Percentiles rank a stretch among this genome's conserved stretches.
phyloP scores from a whole-genome alignment of 1,140 invertebrate species.

The Brachystomella parvula region DNA sequence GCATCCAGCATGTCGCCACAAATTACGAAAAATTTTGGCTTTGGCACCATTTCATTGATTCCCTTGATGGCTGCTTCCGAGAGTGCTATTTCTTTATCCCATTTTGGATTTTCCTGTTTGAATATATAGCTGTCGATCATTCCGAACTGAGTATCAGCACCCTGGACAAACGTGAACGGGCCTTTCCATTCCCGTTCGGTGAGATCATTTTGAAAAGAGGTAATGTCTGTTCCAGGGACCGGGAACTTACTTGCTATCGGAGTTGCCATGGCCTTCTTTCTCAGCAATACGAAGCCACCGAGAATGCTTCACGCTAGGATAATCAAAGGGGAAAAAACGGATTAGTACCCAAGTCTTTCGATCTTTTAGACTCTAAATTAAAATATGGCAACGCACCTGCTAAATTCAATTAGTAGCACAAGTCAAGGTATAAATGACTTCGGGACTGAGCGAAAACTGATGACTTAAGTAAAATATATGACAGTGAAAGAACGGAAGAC shows the following conservation, averaged over 20 bases:
- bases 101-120: slow-evolving; percentile 42
- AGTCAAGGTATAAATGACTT: no score
- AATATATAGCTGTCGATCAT: slow-evolving; percentile 45
- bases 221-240: not conserved
- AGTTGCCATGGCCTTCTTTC: not conserved
- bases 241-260: not conserved
- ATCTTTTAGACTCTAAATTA: no score
- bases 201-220: not conserved
- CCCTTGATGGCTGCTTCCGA: slow-evolving; percentile 42
- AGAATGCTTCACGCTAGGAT: no score
- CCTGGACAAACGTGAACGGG: slow-evolving; percentile 48
- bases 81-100: slow-evolving; percentile 49
- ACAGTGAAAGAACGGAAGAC: no score
- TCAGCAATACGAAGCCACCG: not conserved
- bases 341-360: no score
- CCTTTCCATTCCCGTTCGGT: slow-evolving; percentile 37
- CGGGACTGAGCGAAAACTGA: no score
- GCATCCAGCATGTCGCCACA: slow-evolving; percentile 53
- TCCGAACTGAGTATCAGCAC: slow-evolving; percentile 51
- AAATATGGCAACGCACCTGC: no score
- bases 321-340: no score
- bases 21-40: slow-evolving; percentile 50
- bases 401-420: no score
- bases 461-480: no score
- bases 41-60: slow-evolving; percentile 47